Conservation (phyloP, 2,113 vertebrate genomes). For the Xiphorhynchus elegans region DNA sequence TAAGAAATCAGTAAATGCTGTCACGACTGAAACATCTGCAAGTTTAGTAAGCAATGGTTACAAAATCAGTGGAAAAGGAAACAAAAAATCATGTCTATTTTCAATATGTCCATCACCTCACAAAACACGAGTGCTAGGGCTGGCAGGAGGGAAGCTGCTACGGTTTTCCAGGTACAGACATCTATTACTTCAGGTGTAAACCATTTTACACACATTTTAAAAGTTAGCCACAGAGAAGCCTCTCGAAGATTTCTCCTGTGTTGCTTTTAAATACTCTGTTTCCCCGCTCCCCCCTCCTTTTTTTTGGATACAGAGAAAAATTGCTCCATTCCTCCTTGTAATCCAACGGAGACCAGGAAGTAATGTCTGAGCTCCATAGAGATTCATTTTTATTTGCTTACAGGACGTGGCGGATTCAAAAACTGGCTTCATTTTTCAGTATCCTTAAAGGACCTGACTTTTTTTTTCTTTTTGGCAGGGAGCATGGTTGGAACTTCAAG, state of each 20-base stretch:
- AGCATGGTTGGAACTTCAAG: slow-evolving; percentile 79
- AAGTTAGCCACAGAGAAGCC: background rate
- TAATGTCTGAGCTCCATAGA: slow-evolving; percentile 75
- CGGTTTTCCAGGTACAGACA: background rate
- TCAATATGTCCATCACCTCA: background rate
- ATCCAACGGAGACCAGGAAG: slow-evolving; percentile 81
- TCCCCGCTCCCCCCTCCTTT: too few relatives aligned
- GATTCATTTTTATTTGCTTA: slow-evolving; percentile 82
- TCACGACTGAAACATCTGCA: background rate
- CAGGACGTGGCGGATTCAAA: slow-evolving; percentile 79
- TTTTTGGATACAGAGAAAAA: slow-evolving; percentile 67
- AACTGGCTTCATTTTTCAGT: slow-evolving; percentile 83
- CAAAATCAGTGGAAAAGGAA: background rate
- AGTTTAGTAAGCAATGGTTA: background rate
- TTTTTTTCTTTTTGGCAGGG: slow-evolving; percentile 79
- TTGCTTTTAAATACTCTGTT: background rate
- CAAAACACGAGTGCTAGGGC: background rate
- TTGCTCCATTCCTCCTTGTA: slow-evolving; percentile 70
- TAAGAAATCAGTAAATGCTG: background rate
- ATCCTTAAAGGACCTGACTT: slow-evolving; percentile 84
- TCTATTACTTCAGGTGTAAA: background rate
- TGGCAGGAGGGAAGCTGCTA: background rate
- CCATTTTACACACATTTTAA: background rate
- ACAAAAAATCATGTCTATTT: background rate
- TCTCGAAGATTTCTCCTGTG: background rate